phyloP scores from a whole-genome alignment of 2,797 vertebrate genomes.

The Lithobates sylvaticus region DNA sequence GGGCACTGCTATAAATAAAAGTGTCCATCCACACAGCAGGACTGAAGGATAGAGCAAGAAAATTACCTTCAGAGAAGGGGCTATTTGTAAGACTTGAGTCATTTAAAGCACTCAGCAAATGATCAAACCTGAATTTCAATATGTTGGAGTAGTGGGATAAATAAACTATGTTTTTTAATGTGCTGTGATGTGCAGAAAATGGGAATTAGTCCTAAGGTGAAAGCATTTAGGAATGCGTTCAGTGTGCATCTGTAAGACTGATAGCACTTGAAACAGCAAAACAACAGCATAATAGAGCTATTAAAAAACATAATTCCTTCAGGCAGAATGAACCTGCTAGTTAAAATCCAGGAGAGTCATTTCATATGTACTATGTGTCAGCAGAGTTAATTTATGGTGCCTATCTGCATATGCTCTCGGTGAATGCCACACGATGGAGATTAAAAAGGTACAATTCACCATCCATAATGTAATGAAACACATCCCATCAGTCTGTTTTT shows the following conservation, averaged over 20 bases:
- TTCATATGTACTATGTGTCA: conserved; percentile 2
- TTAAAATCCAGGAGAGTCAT: conserved; percentile 11
- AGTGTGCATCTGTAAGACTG: background rate
- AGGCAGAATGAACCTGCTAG: background rate
- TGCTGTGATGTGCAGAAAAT: conserved; percentile 11
- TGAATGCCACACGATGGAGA: conserved; percentile 13
- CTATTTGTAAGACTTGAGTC: background rate
- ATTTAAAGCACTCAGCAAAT: background rate
- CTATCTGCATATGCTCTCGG: conserved; percentile 1
- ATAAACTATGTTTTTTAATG: conserved; percentile 14
- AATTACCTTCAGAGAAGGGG: background rate
- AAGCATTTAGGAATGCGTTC: background rate
- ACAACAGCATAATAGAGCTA: conserved; percentile 20
- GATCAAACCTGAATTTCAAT: background rate
- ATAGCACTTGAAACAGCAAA: background rate
- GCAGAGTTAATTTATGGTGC: background rate
- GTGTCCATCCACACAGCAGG: too few relatives aligned
- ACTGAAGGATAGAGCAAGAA: too few relatives aligned
- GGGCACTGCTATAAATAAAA: too few relatives aligned
- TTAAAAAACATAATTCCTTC: conserved; percentile 5
- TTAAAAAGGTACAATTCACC: conserved; percentile 16
- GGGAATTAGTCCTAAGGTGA: conserved; percentile 3
- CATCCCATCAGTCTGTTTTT: conserved; percentile 7
- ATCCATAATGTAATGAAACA: background rate
- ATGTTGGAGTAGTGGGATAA: background rate